Evolutionary conservation across 2,113 vertebrate species (phyloP).

Genomic region (Coturnix japonica): DNA sequence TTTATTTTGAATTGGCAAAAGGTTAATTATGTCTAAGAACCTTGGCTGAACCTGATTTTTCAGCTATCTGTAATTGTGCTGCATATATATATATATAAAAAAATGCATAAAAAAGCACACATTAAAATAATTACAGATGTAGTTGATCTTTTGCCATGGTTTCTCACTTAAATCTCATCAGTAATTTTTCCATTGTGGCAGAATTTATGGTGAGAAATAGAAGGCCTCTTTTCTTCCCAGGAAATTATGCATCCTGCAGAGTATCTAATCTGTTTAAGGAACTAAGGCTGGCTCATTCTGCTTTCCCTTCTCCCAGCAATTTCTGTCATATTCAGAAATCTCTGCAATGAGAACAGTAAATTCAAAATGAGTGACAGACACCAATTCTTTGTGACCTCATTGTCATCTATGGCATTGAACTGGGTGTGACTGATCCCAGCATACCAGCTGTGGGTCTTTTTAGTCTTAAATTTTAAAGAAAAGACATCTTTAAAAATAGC

Average conservation of each 20-base stretch:
- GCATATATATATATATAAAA: neutral
- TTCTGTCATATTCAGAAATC: slow-evolving; percentile 30
- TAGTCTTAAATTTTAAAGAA: neutral
- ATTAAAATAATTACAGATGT: neutral
- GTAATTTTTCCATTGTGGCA: slow-evolving; percentile 28
- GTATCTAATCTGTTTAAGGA: slow-evolving; percentile 59
- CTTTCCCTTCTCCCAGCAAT: neutral
- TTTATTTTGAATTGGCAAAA: neutral
- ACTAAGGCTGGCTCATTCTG: neutral
- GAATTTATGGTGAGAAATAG: slow-evolving; percentile 43
- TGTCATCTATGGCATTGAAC: slow-evolving; percentile 14
- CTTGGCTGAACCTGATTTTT: slow-evolving; percentile 24
- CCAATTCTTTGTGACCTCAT: slow-evolving; percentile 64
- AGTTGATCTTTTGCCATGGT: slow-evolving; percentile 8
- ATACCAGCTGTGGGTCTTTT: neutral
- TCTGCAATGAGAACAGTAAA: slow-evolving; percentile 43
- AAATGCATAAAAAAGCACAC: neutral
- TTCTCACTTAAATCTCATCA: slow-evolving; percentile 33
- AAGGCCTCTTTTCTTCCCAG: slow-evolving; percentile 15
- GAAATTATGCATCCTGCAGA: slow-evolving; percentile 31
- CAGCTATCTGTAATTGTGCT: neutral
- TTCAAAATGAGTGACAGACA: slow-evolving; percentile 30
- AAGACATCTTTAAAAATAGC: neutral
- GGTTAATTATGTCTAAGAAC: slow-evolving; percentile 14
- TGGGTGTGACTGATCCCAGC: neutral